These are phyloP conservation scores for Tragelaphus buxtoni DNA, from an alignment of 2,113 vertebrate species.

Conservation along the genomic window DNA sequence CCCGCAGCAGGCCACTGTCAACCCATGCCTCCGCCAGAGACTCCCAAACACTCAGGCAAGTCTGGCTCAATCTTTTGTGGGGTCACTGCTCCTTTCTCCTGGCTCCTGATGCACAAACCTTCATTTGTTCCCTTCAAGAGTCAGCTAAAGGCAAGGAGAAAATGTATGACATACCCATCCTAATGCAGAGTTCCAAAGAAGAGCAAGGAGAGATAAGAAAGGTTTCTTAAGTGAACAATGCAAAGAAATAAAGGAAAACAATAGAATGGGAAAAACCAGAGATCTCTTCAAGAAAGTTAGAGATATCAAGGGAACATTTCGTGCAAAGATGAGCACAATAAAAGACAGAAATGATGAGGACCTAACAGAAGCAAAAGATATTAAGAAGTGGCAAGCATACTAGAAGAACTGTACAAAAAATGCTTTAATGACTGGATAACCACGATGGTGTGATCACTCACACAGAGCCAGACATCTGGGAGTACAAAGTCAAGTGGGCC, in stretches of 20 bases:
- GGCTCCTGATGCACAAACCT: neutral
- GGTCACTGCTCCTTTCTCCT: neutral
- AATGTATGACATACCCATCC: neutral
- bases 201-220: neutral
- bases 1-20: neutral
- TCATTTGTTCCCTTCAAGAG: neutral
- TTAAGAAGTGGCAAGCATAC: neutral
- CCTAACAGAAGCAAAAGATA: neutral
- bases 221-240: neutral
- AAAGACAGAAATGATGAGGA: neutral
- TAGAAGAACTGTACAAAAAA: neutral
- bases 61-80: neutral
- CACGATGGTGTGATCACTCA: neutral
- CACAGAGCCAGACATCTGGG: neutral
- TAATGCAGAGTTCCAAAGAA: neutral
- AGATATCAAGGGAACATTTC: neutral
- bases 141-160: neutral
- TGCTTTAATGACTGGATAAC: neutral
- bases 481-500: neutral
- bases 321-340: neutral
- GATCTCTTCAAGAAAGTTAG: neutral
- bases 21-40: rapidly evolving
- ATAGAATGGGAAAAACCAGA: neutral
- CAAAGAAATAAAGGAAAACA: neutral
- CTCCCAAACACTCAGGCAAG: neutral